phyloP scores from a whole-genome alignment of 1,140 invertebrate species.

The Maniola jurtina region DNA sequence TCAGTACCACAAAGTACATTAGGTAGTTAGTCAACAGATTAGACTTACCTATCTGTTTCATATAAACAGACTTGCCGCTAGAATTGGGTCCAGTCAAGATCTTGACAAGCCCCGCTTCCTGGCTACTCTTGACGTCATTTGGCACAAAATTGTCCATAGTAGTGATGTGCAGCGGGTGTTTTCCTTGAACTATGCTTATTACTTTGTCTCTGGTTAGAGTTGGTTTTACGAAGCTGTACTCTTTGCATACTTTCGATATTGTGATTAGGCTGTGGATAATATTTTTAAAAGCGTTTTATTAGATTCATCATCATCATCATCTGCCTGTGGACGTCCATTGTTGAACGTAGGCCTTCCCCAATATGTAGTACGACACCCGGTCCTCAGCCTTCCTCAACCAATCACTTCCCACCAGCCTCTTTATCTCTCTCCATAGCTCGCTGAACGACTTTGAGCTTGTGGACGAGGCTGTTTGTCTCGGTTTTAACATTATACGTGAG shows the following conservation, averaged over 20 bases:
- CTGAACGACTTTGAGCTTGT: no score
- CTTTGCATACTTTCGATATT: slow-evolving; percentile 84
- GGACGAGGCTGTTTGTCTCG: no score
- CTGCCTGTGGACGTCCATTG: no score
- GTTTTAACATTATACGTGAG: no score
- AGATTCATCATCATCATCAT: no score
- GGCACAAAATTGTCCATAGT: slow-evolving; percentile 84
- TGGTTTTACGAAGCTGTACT: slow-evolving; percentile 86
- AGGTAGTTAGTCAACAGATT: no score
- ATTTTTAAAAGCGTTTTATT: not conserved
- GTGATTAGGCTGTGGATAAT: slow-evolving; percentile 83
- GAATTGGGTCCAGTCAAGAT: slow-evolving; percentile 93
- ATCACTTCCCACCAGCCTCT: no score
- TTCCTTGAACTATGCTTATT: slow-evolving; percentile 85
- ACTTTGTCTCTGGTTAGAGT: slow-evolving; percentile 79
- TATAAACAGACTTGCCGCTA: slow-evolving; percentile 94
- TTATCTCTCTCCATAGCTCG: no score
- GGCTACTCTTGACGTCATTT: slow-evolving; percentile 84
- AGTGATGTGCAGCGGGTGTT: slow-evolving; percentile 89
- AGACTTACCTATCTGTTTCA: slow-evolving; percentile 85
- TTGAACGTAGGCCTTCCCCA: no score
- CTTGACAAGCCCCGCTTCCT: slow-evolving; percentile 82
- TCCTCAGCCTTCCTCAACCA: no score
- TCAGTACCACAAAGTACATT: no score
- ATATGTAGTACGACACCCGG: no score